Percentiles rank a stretch among this genome's conserved stretches.
Evolutionary conservation across 2,113 vertebrate species (phyloP).

Genomic region (Brachypodius melanocephalos): DNA sequence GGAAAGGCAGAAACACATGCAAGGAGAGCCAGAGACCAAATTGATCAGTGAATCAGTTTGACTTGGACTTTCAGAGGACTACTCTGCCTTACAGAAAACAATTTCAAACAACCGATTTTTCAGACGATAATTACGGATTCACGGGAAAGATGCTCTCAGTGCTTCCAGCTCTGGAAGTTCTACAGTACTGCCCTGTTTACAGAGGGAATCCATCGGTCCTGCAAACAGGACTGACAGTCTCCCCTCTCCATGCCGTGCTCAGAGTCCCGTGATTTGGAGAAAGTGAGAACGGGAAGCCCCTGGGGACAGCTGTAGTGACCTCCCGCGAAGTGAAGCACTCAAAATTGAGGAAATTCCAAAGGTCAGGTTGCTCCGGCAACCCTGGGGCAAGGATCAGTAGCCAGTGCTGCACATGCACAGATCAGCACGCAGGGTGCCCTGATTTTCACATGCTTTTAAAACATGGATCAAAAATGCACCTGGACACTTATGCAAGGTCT

Average conservation of each 20-base stretch:
- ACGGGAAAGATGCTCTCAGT: neutral
- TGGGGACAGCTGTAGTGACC: neutral
- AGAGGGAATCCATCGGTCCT: neutral
- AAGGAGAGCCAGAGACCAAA: neutral
- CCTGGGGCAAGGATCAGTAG: neutral
- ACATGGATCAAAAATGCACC: neutral
- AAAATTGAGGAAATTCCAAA: conserved; percentile 27
- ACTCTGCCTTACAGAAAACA: neutral
- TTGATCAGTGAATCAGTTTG: neutral
- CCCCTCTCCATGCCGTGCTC: neutral
- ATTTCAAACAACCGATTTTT: neutral
- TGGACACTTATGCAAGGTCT: neutral
- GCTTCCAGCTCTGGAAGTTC: neutral
- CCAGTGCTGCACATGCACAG: neutral
- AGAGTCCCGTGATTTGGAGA: neutral
- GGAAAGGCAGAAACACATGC: neutral
- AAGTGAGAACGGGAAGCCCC: neutral
- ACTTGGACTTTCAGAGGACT: neutral
- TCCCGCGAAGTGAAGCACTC: neutral
- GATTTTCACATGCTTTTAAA: neutral
- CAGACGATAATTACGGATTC: neutral
- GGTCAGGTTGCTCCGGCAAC: conserved; percentile 23
- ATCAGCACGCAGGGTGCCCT: neutral
- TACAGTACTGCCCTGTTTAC: neutral
- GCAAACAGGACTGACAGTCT: neutral